Evolutionary conservation across 2,113 vertebrate species (phyloP), one percentile per base, ranked within the genome.

Genomic region (Platycercus adscitus): DNA sequence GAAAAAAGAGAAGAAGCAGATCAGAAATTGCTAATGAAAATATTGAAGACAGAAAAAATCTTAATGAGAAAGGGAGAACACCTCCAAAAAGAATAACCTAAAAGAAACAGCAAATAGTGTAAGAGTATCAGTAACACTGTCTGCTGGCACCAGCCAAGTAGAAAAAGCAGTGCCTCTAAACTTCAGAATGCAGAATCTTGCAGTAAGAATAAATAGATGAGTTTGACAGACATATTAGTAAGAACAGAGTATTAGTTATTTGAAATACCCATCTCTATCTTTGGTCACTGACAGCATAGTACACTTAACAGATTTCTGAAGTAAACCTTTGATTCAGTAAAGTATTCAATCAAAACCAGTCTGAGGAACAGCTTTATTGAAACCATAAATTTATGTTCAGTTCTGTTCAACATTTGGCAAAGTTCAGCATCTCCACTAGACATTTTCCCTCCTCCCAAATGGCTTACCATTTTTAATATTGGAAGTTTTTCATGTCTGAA

Each of bases 391-490:
- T 89, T 92, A 75, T 37, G 80, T 26, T 86, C 60, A 35, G 15
- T 82, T 93, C 66, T 95, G 46, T 92, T 91, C 25, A 88, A 81
- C 72, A 93, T 35, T 43, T 75, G 60, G 61, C 37, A 86, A 86
- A 68, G 46, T 77, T 86, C 76, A 95, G 70, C 21, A 70, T n/a
- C 37, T 91, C 66, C 72, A 76, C 63, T 80, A 81, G 53, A 75
- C 14, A 55, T 26, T 70, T 68, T 88, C 47, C 71, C 91, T 84
- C 47, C 71, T 82, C 86, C 77, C 80, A 94, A 44, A 81, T 44
- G 23, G 91, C 97, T 97, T 97, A 97, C 97, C 97, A 97, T 96
- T 97, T 94, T 93, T 81, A 88, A 92, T 95, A 97, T 49, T 91
- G 89, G 96, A 94, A 91, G 95, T 87, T 85, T 95, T 50, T 96